Evolutionary conservation across 2,888 invertebrate species (phyloP), one percentile per base, ranked within the genome.

Genomic region (Willowsia nigromaculata): DNA sequence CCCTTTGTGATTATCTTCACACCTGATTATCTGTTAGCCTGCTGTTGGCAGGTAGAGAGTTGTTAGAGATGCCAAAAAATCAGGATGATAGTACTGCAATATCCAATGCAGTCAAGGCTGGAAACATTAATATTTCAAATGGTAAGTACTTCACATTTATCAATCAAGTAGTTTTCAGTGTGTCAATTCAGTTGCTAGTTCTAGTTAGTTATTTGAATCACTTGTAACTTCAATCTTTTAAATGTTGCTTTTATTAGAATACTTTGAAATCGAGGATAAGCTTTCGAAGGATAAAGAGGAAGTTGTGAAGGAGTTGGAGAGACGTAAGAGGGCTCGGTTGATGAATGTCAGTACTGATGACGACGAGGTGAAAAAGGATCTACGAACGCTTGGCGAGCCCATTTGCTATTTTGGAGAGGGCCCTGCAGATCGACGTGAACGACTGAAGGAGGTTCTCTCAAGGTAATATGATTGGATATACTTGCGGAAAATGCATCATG

Each of bases 341-440:
- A 97, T 99, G 74, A 99, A 99, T 93, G 98, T 99, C 0, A 99
- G 99, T 0, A 99, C 99, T 0, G 99, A 99, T 94, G 99, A 99
- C 94, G 96, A 96, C 13, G 99, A 99, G 95, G 99, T 99, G 1
- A 97, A 97, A 94, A 95, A 96, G 92, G 98, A 98, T 94, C 95
- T 99, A 1, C 94, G 99, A 9, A 97, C 98, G 93, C 94, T 99
- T 0, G 98, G 97, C 3, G 99, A 99, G 94, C 99, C 99, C 0
- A 98, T 99, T 93, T 99, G 99, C 94, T 95, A 98, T 90, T 99
- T 99, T 94, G 99, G 99, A 0, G 99, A 99, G 94, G 99, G 99
- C 0, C 99, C 99, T 0, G 99, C 99, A 0, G 99, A 99, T 93
- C 95, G 99, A 85, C 95, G 99, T 93, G 98, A 98, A 84, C 95